A percentile compares a stretch with the other conserved stretches of the same genome.
Conservation (phyloP, 2,888 invertebrate genomes). For the Scelioninae gen. 2 region DNA sequence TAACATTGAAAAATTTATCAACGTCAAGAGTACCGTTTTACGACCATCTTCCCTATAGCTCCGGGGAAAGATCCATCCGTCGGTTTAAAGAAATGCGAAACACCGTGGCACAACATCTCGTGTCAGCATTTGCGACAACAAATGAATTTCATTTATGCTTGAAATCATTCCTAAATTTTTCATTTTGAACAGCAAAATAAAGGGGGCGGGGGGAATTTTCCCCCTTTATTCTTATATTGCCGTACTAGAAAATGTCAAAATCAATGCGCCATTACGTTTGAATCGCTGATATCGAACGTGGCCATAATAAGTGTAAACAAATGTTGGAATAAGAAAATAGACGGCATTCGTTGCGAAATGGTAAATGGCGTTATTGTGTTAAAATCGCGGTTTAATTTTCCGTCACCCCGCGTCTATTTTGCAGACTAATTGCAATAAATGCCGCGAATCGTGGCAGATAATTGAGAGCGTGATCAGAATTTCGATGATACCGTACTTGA, state of each 20-base stretch:
- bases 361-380: background rate
- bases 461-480: conserved; percentile 39
- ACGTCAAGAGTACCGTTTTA: conserved; percentile 25
- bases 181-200: conserved; percentile 27
- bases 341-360: background rate
- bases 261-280: conserved; percentile 1
- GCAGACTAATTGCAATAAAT: too few relatives aligned
- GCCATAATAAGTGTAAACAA: background rate
- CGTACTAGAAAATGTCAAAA: background rate
- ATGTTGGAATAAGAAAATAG: background rate
- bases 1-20: conserved; percentile 29
- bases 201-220: too few relatives aligned
- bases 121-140: conserved; percentile 12
- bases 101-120: conserved; percentile 15
- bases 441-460: conserved; percentile 8
- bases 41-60: conserved; percentile 2
- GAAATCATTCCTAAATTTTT: conserved; percentile 23
- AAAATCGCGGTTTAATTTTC: conserved; percentile 9
- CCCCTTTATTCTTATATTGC: background rate
- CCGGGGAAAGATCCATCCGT: conserved; percentile 1
- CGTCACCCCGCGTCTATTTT: background rate
- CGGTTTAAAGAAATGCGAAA: background rate
- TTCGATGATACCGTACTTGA: conserved; percentile 18
- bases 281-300: background rate
- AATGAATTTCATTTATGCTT: conserved; percentile 24